A percentile compares a stretch with the other conserved stretches of the same genome.
Conservation (phyloP, 1,140 invertebrate genomes). For the Eubasilissa regina region DNA sequence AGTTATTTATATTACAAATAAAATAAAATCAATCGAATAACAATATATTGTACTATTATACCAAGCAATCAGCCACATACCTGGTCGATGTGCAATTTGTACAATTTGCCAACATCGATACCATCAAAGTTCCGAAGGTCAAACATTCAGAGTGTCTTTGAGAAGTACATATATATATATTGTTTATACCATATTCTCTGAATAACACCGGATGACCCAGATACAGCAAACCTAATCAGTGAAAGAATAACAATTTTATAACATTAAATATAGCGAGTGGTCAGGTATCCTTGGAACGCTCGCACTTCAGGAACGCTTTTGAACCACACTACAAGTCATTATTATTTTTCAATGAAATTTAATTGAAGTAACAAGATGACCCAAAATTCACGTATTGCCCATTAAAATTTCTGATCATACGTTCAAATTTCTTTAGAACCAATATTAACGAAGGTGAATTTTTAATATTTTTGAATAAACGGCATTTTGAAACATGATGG, state of each 20-base stretch:
- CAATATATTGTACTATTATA: no score
- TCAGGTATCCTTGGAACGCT: not conserved
- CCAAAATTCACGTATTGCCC: no score
- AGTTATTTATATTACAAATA: no score
- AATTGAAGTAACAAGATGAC: no score
- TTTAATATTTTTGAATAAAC: no score
- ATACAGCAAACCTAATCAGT: constrained; percentile 3
- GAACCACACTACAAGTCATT: not conserved
- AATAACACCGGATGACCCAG: constrained; percentile 14
- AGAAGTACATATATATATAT: not conserved
- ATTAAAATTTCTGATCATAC: no score
- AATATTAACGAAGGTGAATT: no score
- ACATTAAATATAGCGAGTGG: constrained; percentile 10
- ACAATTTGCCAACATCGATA: not conserved
- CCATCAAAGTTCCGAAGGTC: constrained; percentile 1
- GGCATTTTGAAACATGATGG: no score
- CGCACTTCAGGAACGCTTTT: not conserved
- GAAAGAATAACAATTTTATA: constrained; percentile 22
- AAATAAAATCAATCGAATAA: no score
- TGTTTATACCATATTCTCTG: not conserved
- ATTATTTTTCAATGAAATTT: no score
- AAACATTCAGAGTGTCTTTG: not conserved
- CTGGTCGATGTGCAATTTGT: not conserved
- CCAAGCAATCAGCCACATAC: no score
- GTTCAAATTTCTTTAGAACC: no score